These are phyloP conservation scores for Decapterus maruadsi DNA, from an alignment of 2,797 vertebrate species.

Conservation along the genomic window DNA sequence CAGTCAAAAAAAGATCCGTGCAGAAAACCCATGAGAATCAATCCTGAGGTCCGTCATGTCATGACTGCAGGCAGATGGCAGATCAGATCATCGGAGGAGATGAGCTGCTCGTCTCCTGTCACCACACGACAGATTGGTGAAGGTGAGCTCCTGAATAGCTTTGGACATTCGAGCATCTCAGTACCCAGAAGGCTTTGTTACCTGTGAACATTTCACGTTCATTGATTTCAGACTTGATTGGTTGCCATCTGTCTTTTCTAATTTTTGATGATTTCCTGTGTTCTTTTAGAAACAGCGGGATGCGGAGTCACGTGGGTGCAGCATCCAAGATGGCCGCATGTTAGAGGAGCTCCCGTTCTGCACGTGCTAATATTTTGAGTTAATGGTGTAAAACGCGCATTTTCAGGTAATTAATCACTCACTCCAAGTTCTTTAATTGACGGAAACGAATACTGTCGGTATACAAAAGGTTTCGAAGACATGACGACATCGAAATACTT, in stretches of 20 bases:
- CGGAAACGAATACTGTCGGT: no score
- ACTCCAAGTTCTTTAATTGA: no score
- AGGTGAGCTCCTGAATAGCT: slow-evolving; percentile 39
- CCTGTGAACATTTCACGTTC: not conserved
- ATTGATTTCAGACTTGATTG: slow-evolving; percentile 15
- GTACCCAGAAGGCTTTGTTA: slow-evolving; percentile 14
- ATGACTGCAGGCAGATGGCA: slow-evolving; percentile 29
- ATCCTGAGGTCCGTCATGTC: slow-evolving; percentile 1
- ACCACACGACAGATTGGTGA: slow-evolving; percentile 20
- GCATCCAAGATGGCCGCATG: no score
- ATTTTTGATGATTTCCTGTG: not conserved
- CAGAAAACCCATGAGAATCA: slow-evolving; percentile 21
- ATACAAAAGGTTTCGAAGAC: no score
- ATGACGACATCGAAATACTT: no score
- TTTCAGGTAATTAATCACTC: no score
- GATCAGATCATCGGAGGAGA: slow-evolving; percentile 38
- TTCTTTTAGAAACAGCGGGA: not conserved
- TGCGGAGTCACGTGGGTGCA: no score
- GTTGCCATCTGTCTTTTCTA: not conserved
- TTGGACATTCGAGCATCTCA: slow-evolving; percentile 41
- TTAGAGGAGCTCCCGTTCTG: no score
- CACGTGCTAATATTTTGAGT: no score
- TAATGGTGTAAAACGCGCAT: no score
- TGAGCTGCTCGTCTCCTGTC: slow-evolving; percentile 40
- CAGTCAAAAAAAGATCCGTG: slow-evolving; percentile 35